Percentiles rank a stretch among this genome's conserved stretches.
phyloP scores from a whole-genome alignment of 2,888 invertebrate genomes.

The Hydriomena furcata region DNA sequence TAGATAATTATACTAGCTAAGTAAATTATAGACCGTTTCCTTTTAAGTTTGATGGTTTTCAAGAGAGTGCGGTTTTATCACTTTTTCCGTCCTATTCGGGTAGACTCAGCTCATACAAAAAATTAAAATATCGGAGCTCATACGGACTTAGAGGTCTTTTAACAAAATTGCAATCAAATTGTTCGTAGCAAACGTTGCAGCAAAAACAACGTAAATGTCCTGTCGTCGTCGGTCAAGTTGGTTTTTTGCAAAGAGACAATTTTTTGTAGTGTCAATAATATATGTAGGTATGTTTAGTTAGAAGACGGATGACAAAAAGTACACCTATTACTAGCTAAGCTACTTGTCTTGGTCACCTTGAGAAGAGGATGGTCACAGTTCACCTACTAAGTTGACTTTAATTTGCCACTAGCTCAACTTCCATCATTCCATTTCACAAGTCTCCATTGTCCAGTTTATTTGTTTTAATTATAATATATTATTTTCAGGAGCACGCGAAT shows the following conservation, averaged over 20 bases:
- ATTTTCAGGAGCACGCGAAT: conserved; percentile 53
- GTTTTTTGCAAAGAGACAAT: conserved; percentile 4
- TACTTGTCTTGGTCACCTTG: neutral
- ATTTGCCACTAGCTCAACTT: too few relatives aligned
- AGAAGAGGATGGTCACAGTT: neutral
- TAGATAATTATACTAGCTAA: too few relatives aligned
- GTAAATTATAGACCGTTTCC: too few relatives aligned
- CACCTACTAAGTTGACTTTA: too few relatives aligned
- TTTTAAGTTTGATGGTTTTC: too few relatives aligned
- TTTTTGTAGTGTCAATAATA: neutral
- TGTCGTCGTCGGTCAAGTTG: neutral
- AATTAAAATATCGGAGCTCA: too few relatives aligned
- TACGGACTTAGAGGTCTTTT: too few relatives aligned
- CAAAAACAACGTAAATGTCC: conserved; percentile 3
- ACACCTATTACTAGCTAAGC: conserved; percentile 1
- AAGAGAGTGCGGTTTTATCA: too few relatives aligned
- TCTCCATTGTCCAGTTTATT: too few relatives aligned
- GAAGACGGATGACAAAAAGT: neutral
- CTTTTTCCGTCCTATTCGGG: too few relatives aligned
- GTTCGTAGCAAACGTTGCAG: neutral
- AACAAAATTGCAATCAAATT: neutral
- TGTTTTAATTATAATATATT: neutral
- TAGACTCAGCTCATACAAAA: too few relatives aligned
- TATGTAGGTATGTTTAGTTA: neutral
- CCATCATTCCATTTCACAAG: too few relatives aligned